A percentile compares a stretch with the other conserved stretches of the same genome.
Conservation (phyloP, 2,113 vertebrate genomes). For the Pterophyllum scalare region DNA sequence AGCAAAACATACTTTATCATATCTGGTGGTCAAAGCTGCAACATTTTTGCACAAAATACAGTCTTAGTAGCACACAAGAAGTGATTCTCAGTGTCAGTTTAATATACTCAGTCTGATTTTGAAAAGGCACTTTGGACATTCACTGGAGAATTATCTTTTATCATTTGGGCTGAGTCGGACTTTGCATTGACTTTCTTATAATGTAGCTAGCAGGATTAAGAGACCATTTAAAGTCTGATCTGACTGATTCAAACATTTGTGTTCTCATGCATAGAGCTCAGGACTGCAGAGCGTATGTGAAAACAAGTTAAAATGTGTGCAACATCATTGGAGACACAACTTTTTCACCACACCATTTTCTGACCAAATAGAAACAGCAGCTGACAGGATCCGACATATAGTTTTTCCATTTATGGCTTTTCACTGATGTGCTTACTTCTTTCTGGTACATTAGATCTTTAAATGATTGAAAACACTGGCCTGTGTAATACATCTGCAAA, state of each 20-base stretch:
- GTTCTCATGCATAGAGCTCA: neutral
- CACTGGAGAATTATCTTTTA: neutral
- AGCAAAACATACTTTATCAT: neutral
- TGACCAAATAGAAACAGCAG: constrained; percentile 5
- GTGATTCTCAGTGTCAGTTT: neutral
- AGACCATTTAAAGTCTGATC: neutral
- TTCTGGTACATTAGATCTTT: constrained; percentile 15
- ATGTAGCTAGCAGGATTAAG: neutral
- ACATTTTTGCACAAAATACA: neutral
- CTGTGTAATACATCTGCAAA: constrained; percentile 10
- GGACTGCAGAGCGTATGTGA: neutral
- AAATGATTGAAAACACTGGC: constrained; percentile 3
- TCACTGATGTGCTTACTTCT: constrained; percentile 23
- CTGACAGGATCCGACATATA: constrained; percentile 41
- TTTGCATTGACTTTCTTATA: neutral
- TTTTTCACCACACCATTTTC: neutral
- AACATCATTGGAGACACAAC: neutral
- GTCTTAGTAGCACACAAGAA: neutral
- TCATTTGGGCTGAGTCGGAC: neutral
- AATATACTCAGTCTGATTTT: neutral
- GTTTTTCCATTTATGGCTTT: constrained; percentile 19
- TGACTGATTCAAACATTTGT: neutral
- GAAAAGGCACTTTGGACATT: neutral
- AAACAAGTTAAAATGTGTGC: neutral
- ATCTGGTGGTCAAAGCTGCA: neutral